These are phyloP conservation scores for Palaemon carinicauda DNA, from an alignment of 1,140 invertebrate genomes.

Conservation along the genomic window DNA sequence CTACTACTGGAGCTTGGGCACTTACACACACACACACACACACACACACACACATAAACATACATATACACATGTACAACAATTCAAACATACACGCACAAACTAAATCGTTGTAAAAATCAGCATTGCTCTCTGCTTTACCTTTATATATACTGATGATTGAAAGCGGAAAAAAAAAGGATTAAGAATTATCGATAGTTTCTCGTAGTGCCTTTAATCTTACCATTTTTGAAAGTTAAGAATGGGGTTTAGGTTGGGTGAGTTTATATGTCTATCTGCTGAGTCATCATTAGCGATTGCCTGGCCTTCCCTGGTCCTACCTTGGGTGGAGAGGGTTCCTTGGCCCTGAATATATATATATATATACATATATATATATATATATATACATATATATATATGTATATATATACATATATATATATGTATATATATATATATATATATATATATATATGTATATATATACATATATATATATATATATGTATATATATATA, in stretches of 20 bases:
- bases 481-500: conserved; percentile 7
- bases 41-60: not conserved
- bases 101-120: not conserved
- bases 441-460: not conserved
- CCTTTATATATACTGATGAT: no score
- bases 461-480: not conserved
- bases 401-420: not conserved
- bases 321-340: no score
- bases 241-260: no score
- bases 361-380: not conserved
- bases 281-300: no score
- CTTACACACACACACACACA: not conserved
- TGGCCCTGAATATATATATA: not conserved
- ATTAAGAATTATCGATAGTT: no score
- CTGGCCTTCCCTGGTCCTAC: no score
- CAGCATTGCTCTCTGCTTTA: no score
- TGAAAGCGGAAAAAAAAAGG: no score
- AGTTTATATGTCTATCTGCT: no score
- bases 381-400: not conserved
- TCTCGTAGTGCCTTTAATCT: no score
- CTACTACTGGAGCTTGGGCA: not conserved
- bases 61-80: not conserved
- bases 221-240: no score
- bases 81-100: not conserved
- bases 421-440: not conserved